Conservation (phyloP, 64 coral and sea anemone species). For the Porites australiensis region DNA sequence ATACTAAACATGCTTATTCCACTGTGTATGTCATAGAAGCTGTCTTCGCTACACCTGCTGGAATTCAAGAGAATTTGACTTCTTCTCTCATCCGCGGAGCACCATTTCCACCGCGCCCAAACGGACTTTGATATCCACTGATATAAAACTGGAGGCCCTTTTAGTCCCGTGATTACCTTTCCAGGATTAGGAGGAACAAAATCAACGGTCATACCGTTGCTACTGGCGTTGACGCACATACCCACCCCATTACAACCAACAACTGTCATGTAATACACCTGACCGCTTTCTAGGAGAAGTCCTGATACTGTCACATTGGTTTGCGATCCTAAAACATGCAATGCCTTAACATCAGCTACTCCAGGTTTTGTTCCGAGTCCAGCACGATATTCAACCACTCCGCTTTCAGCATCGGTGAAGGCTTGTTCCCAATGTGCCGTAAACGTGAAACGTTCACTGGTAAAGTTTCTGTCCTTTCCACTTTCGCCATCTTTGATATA, state of each 20-base stretch:
- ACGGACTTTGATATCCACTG: slow-evolving; percentile 87
- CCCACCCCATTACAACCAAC: slow-evolving; percentile 92
- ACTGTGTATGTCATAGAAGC: slow-evolving; percentile 86
- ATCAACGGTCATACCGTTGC: slow-evolving; percentile 87
- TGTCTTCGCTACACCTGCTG: slow-evolving; percentile 51
- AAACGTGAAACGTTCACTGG: slow-evolving; percentile 30
- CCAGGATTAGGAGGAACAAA: slow-evolving; percentile 89
- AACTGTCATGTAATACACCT: slow-evolving; percentile 72
- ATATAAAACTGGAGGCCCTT: slow-evolving; percentile 72
- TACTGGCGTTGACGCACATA: slow-evolving; percentile 89
- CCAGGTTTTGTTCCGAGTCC: slow-evolving; percentile 79
- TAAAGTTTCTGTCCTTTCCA: slow-evolving; percentile 82
- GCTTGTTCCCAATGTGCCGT: slow-evolving; percentile 92
- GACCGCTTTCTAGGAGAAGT: slow-evolving; percentile 77
- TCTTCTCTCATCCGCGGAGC: slow-evolving; percentile 71
- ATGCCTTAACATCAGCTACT: slow-evolving; percentile 57
- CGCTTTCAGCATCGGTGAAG: slow-evolving; percentile 84
- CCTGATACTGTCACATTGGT: slow-evolving; percentile 57
- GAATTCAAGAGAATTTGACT: background rate
- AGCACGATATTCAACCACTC: slow-evolving; percentile 58
- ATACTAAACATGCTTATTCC: slow-evolving; percentile 85
- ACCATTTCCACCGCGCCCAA: slow-evolving; percentile 98
- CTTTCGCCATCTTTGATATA: slow-evolving; percentile 83
- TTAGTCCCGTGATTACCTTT: slow-evolving; percentile 69
- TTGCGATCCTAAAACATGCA: slow-evolving; percentile 39